These are phyloP conservation scores for Callocephalon fimbriatum DNA, from an alignment of 2,113 vertebrate genomes.

Conservation along the genomic window DNA sequence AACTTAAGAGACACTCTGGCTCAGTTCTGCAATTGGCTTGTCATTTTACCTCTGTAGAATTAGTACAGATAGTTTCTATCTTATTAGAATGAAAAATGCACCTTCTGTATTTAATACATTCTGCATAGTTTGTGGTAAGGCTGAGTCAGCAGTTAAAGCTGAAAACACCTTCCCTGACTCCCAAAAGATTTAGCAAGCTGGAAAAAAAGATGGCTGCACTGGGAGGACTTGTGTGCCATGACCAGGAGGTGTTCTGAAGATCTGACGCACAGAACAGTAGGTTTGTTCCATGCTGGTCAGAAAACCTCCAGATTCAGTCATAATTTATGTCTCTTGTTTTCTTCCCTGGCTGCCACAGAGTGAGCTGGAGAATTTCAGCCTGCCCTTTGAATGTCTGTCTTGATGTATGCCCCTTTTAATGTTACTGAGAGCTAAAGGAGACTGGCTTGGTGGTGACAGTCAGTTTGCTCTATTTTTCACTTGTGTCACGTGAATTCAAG, in stretches of 20 bases:
- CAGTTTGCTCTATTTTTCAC: background rate
- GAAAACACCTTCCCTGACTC: slow-evolving; percentile 45
- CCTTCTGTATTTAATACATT: slow-evolving; percentile 4
- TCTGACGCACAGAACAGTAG: background rate
- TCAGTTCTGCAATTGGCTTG: background rate
- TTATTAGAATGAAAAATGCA: slow-evolving; percentile 21
- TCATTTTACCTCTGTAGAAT: background rate
- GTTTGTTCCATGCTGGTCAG: slow-evolving; percentile 4
- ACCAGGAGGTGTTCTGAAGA: background rate
- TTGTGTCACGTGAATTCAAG: background rate
- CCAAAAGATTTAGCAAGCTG: slow-evolving; percentile 21
- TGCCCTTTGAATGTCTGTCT: background rate
- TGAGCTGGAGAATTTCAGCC: slow-evolving; percentile 4
- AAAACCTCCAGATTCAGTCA: background rate
- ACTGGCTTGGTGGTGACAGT: background rate
- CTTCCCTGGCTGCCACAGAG: background rate
- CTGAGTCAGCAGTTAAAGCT: slow-evolving; percentile 40
- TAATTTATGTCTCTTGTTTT: slow-evolving; percentile 11
- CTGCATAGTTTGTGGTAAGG: slow-evolving; percentile 31
- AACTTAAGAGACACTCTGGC: background rate
- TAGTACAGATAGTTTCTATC: background rate
- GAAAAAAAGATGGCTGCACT: slow-evolving; percentile 32
- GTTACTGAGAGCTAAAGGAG: background rate
- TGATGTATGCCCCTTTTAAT: background rate
- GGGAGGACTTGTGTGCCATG: background rate